Percentiles rank a stretch among this genome's conserved stretches.
These are phyloP conservation scores for Phalacrocorax brasilianus DNA, from an alignment of 2,113 vertebrate genomes.

Conservation along the genomic window DNA sequence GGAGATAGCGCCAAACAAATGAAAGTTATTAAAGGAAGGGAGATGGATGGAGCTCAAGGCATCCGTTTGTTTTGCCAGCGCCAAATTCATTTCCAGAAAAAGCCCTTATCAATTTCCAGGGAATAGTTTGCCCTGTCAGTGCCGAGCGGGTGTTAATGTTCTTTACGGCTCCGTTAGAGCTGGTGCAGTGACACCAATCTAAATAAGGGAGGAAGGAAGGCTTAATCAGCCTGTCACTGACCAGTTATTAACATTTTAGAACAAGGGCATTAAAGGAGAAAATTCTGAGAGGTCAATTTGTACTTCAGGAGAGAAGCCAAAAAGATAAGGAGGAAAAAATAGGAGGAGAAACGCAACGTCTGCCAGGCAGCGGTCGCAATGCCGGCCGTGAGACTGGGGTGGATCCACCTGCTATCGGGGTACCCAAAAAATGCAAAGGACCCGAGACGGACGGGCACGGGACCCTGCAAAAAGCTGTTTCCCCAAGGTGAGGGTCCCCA, in stretches of 20 bases:
- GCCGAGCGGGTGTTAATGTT: conserved; percentile 56
- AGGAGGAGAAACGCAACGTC: background rate
- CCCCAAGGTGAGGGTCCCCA: background rate
- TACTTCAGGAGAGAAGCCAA: conserved; percentile 58
- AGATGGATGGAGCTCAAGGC: conserved; percentile 52
- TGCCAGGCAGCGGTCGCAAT: background rate
- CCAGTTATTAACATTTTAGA: conserved; percentile 75
- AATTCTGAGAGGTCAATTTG: conserved; percentile 70
- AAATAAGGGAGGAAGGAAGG: conserved; percentile 69
- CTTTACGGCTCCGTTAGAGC: conserved; percentile 64
- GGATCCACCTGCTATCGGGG: rapidly evolving
- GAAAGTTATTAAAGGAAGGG: conserved; percentile 71
- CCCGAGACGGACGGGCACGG: background rate
- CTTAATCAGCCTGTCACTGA: conserved; percentile 76
- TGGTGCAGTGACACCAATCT: conserved; percentile 62
- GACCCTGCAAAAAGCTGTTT: background rate
- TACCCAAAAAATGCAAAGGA: background rate
- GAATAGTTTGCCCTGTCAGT: conserved; percentile 57
- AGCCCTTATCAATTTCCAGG: conserved; percentile 70
- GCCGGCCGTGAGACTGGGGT: rapidly evolving
- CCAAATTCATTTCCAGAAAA: conserved; percentile 69
- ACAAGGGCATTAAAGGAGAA: conserved; percentile 72
- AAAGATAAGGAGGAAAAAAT: conserved; percentile 27
- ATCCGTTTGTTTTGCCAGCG: conserved; percentile 62
- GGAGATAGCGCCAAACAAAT: conserved; percentile 50